Evolutionary conservation across 2,888 invertebrate genomes (phyloP).

Genomic region (Lasioglossum calceatum): DNA sequence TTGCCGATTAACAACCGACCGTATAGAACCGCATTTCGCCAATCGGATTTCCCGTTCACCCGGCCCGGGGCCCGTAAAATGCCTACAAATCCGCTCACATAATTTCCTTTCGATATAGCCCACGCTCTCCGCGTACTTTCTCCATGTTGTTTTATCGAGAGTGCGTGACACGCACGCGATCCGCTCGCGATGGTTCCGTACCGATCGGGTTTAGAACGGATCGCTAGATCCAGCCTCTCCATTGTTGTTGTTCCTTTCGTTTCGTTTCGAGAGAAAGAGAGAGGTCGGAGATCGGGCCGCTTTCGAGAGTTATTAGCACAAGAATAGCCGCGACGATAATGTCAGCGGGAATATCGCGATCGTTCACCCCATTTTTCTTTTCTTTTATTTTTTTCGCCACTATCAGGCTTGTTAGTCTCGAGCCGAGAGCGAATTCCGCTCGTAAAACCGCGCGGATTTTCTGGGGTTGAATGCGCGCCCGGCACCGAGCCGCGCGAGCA

Average conservation of each 20-base stretch:
- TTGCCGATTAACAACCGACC: background rate
- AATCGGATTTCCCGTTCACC: background rate
- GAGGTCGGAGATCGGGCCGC: slow-evolving; percentile 50
- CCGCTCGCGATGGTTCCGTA: slow-evolving; percentile 13
- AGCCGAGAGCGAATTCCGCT: background rate
- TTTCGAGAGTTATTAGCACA: slow-evolving; percentile 55
- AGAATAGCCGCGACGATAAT: slow-evolving; percentile 46
- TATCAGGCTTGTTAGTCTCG: background rate
- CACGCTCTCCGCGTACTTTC: slow-evolving; percentile 20
- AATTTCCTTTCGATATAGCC: slow-evolving; percentile 5
- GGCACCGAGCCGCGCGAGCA: background rate
- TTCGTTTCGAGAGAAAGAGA: background rate
- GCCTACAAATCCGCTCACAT: background rate
- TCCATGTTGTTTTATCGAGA: background rate
- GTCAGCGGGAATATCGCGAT: slow-evolving; percentile 26
- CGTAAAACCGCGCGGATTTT: background rate
- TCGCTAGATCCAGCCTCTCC: slow-evolving; percentile 14
- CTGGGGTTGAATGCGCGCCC: background rate
- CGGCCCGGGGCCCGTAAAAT: background rate
- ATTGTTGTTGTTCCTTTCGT: slow-evolving; percentile 46
- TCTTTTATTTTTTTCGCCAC: background rate
- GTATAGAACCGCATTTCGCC: background rate
- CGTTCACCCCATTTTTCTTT: background rate
- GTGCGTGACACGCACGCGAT: slow-evolving; percentile 10
- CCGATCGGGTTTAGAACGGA: slow-evolving; percentile 27